These are phyloP conservation scores for Reticulitermes lucifugus DNA, from an alignment of 2,888 invertebrate species.

Conservation along the genomic window DNA sequence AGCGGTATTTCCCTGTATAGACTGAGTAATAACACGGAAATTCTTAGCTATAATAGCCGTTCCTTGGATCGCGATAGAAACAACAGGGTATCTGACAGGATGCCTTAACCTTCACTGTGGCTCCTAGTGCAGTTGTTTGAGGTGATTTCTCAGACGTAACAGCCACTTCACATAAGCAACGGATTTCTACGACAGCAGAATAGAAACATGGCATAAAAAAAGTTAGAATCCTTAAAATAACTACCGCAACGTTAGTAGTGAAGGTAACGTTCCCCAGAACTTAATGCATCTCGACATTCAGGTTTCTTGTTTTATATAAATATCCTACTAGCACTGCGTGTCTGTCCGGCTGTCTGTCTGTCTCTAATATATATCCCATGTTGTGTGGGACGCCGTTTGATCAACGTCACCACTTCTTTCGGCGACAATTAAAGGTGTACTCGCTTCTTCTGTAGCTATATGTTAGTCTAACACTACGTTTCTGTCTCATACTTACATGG, in stretches of 20 bases:
- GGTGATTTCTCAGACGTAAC: too few species aligned
- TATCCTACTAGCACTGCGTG: background rate
- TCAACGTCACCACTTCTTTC: constrained; percentile 18
- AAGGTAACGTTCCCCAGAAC: background rate
- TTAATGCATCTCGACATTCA: constrained; percentile 26
- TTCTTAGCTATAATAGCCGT: too few species aligned
- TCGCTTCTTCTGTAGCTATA: background rate
- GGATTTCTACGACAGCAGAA: background rate
- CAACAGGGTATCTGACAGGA: too few species aligned
- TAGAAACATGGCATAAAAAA: background rate
- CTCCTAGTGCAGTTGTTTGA: background rate
- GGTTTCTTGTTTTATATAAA: constrained; percentile 14
- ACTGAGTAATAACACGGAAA: too few species aligned
- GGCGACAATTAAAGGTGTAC: background rate
- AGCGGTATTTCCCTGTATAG: too few species aligned
- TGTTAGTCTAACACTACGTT: too few species aligned
- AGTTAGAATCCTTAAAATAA: constrained; percentile 18
- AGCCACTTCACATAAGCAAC: background rate
- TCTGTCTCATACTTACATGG: too few species aligned
- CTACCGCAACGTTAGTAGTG: constrained; percentile 2
- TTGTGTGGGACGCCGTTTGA: constrained; percentile 28
- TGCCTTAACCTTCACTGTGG: too few species aligned
- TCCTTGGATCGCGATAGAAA: too few species aligned
- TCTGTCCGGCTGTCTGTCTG: background rate
- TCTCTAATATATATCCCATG: background rate